Base-by-base conservation (phyloP, 2,888 invertebrate genomes). In the Meliscaeva auricollis region DNA sequence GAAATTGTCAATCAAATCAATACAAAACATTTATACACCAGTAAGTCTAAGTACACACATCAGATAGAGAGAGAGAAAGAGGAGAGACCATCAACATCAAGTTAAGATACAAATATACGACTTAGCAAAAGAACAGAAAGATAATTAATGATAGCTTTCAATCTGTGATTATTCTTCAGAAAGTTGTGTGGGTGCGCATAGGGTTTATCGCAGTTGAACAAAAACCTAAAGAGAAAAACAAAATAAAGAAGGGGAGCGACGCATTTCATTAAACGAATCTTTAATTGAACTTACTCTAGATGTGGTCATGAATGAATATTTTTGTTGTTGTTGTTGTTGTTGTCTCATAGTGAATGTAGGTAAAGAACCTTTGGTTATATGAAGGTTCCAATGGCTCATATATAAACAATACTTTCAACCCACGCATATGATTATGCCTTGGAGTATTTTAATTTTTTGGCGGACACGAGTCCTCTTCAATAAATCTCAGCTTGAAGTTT, bases 241-340 rank as follows among this genome's bases (percentile, higher is more conserved):
- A 66, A 22, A n/a, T 15, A 62, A 38, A 17, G 5, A 60, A 75
- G 81, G 76, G 81, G 85, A 81, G 85, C 85, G 60, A 85, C 85
- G 85, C 85, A 81, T 85, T 85, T 85, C 85, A 85, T 85, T 85
- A 85, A 85, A 85, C 81, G 76, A 76, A 85, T 81, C 85, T 85
- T 85, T 85, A 85, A 85, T 85, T 85, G 85, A 85, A 72, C 76
- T 81, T 81, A 85, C 81, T 81, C 85, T 81, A 77, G 85, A 85
- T 85, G 81, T 81, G 62, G 54, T 81, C 76, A 85, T 77, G 80
- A 80, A 81, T 85, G 85, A 81, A 84, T 72, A 64, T 70, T 22
- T 38, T 38, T 38, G 1, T 38, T 38, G 9, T 38, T 9, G 6
- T 35, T 35, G 1, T 6, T 35, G 9, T 13, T 38, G 38, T 38